A percentile compares a stretch with the other conserved stretches of the same genome.
Conservation (phyloP, 2,113 vertebrate species). For the Spea multiplicata region DNA sequence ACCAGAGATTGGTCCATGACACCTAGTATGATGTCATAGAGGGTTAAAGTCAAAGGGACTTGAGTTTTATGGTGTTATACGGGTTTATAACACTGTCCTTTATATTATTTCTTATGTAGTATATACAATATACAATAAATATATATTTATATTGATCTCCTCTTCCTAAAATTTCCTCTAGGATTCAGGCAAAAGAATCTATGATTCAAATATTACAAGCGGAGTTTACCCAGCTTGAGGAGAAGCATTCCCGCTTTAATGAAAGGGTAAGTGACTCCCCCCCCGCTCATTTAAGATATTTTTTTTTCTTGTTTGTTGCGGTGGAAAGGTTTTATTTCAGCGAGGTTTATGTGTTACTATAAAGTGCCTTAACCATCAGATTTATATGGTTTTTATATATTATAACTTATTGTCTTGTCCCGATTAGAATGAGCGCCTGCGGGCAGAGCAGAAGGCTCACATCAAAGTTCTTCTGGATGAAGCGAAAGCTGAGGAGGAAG, state of each 20-base stretch:
- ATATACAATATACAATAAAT: neutral
- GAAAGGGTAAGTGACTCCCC: slow-evolving; percentile 62
- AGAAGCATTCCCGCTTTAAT: slow-evolving; percentile 61
- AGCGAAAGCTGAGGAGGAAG: slow-evolving; percentile 60
- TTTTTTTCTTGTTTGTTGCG: too few relatives aligned
- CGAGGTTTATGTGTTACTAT: neutral
- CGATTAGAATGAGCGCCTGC: slow-evolving; percentile 61
- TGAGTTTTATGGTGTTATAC: neutral
- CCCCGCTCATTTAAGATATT: too few relatives aligned
- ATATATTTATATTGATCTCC: too few relatives aligned
- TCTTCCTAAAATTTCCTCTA: slow-evolving; percentile 51
- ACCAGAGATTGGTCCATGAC: neutral
- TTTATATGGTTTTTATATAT: too few relatives aligned
- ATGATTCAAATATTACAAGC: slow-evolving; percentile 59
- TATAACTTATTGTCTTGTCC: slow-evolving; percentile 6
- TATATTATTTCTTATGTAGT: neutral
- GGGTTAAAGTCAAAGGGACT: neutral
- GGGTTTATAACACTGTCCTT: neutral
- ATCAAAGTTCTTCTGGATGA: slow-evolving; percentile 54
- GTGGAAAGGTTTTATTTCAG: neutral
- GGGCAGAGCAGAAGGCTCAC: slow-evolving; percentile 59
- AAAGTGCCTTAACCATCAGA: neutral
- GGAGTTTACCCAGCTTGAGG: slow-evolving; percentile 59
- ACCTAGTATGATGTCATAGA: neutral
- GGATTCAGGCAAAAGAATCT: slow-evolving; percentile 66